These are phyloP conservation scores for Istiophorus platypterus DNA, from an alignment of 2,113 vertebrate species.

Conservation along the genomic window DNA sequence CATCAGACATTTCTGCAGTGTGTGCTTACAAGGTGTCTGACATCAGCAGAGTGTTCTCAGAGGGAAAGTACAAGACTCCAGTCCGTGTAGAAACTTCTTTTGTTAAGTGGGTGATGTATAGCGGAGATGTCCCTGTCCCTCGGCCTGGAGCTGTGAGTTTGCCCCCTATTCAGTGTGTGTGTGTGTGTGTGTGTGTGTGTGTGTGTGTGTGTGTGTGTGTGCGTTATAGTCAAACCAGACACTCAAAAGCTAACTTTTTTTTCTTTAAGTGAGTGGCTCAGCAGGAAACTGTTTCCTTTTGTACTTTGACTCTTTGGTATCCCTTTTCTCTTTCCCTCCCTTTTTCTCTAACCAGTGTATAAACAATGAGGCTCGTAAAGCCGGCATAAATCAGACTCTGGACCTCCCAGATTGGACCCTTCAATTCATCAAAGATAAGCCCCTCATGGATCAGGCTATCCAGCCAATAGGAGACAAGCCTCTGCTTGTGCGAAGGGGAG, in stretches of 20 bases:
- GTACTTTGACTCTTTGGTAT: constrained; percentile 38
- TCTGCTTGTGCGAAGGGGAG: constrained; percentile 78
- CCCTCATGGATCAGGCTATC: constrained; percentile 83
- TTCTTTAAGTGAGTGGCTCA: constrained; percentile 20
- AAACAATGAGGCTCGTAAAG: constrained; percentile 66
- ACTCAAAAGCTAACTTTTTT: constrained; percentile 28
- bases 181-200: constrained; percentile 15
- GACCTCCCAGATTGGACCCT: constrained; percentile 85
- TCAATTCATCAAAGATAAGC: constrained; percentile 83
- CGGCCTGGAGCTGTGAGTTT: constrained; percentile 87
- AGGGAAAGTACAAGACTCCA: constrained; percentile 83
- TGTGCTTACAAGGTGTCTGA: constrained; percentile 78
- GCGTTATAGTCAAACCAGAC: constrained; percentile 29
- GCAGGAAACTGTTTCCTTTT: constrained; percentile 60
- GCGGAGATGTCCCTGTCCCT: constrained; percentile 82
- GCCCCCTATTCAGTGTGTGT: constrained; percentile 15
- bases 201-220: constrained; percentile 7
- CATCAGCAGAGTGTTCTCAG: constrained; percentile 81
- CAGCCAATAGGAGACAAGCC: constrained; percentile 70
- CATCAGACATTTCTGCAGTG: constrained; percentile 80
- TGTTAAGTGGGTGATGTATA: constrained; percentile 84
- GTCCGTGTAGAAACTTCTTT: constrained; percentile 74
- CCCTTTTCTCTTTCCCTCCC: constrained; percentile 36
- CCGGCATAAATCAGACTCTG: constrained; percentile 66
- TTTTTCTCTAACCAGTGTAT: constrained; percentile 75